Percentiles rank a stretch among this genome's conserved stretches.
These are phyloP conservation scores for Pseudorasbora parva DNA, from an alignment of 2,113 vertebrate species.

Conservation along the genomic window DNA sequence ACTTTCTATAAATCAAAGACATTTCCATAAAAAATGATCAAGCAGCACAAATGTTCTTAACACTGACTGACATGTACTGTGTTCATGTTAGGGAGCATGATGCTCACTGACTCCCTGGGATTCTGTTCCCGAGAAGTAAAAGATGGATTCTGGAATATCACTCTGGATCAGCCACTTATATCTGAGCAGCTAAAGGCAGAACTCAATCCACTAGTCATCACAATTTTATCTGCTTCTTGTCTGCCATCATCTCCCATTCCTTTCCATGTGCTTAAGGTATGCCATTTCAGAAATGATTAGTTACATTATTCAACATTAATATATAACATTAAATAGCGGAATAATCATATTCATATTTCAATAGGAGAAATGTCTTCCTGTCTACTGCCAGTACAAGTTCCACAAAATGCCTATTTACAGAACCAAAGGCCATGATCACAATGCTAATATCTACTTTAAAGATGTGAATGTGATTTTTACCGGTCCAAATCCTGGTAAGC, in stretches of 20 bases:
- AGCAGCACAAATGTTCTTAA: no score
- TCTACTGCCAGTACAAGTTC: constrained; percentile 86
- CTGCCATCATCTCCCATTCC: constrained; percentile 78
- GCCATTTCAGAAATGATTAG: not conserved
- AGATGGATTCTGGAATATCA: constrained; percentile 76
- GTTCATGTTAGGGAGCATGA: constrained; percentile 70
- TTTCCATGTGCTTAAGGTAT: constrained; percentile 76
- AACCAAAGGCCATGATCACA: constrained; percentile 73
- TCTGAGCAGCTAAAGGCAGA: constrained; percentile 79
- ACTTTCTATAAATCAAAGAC: no score
- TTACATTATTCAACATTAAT: not conserved
- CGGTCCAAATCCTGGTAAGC: constrained; percentile 70
- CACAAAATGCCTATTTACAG: constrained; percentile 68
- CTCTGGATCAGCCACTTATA: constrained; percentile 76
- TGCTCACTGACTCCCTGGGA: constrained; percentile 64
- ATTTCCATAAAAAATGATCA: no score
- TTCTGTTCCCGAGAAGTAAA: constrained; percentile 62
- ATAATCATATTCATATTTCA: not conserved
- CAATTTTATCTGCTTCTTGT: constrained; percentile 73
- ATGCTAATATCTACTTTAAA: constrained; percentile 74
- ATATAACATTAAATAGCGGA: not conserved
- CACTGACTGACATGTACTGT: not conserved
- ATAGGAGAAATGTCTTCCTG: constrained; percentile 77
- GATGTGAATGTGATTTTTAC: constrained; percentile 83
- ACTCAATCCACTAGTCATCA: constrained; percentile 84